phyloP scores from a whole-genome alignment of 2,888 invertebrate species.

The Acronicta psi region DNA sequence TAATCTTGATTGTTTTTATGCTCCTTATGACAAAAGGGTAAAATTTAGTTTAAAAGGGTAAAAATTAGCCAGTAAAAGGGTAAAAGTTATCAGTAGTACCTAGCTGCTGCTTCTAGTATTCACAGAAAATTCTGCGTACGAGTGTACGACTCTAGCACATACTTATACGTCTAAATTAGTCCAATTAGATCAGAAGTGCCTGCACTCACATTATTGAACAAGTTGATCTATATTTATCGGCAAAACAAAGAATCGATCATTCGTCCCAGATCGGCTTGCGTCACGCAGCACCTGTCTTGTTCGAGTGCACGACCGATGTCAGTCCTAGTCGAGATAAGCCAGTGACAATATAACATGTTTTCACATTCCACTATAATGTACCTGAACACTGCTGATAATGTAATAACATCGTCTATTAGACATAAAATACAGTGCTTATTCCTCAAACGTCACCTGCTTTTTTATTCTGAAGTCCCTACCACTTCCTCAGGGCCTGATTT shows the following conservation, averaged over 20 bases:
- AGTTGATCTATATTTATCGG: slow-evolving; percentile 51
- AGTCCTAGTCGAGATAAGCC: slow-evolving; percentile 43
- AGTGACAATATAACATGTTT: slow-evolving; percentile 48
- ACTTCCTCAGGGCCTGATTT: too few relatives aligned
- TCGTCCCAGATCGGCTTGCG: slow-evolving; percentile 39
- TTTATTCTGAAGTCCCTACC: too few relatives aligned
- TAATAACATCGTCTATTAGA: slow-evolving; percentile 12
- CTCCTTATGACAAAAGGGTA: too few relatives aligned
- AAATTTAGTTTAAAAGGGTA: too few relatives aligned
- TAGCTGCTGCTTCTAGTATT: too few relatives aligned
- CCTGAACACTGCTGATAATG: slow-evolving; percentile 23
- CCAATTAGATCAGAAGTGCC: slow-evolving; percentile 16
- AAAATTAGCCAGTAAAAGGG: too few relatives aligned
- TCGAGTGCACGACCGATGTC: slow-evolving; percentile 45
- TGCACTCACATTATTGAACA: slow-evolving; percentile 27
- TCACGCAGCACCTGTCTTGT: slow-evolving; percentile 42
- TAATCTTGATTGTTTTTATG: too few relatives aligned
- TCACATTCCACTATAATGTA: slow-evolving; percentile 35
- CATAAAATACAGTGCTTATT: slow-evolving; percentile 10
- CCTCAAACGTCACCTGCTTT: too few relatives aligned
- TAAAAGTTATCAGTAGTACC: too few relatives aligned
- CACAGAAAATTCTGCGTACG: too few relatives aligned
- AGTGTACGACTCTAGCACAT: slow-evolving; percentile 3
- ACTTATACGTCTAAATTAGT: slow-evolving; percentile 9
- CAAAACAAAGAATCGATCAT: slow-evolving; percentile 50